phyloP scores from a whole-genome alignment of 2,888 invertebrate genomes.

The Priapulus caudatus region DNA sequence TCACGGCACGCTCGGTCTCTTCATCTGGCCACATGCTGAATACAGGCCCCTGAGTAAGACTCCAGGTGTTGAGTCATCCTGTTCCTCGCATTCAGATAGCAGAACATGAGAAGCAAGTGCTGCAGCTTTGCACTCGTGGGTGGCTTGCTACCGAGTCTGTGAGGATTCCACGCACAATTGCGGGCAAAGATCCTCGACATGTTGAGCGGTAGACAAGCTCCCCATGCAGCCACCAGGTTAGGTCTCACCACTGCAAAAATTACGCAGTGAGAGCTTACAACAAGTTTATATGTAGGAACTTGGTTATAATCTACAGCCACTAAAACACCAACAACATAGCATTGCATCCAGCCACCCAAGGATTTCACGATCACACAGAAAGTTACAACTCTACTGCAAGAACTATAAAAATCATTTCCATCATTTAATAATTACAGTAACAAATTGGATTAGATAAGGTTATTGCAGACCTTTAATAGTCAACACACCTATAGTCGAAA shows the following conservation, averaged over 20 bases:
- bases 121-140: slow-evolving; percentile 55
- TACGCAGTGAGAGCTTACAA: no score
- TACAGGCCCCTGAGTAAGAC: slow-evolving; percentile 48
- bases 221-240: slow-evolving; percentile 73
- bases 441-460: background rate
- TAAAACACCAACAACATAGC: no score
- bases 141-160: slow-evolving; percentile 62
- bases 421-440: slow-evolving; percentile 10
- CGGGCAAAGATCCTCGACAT: slow-evolving; percentile 59
- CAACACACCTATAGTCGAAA: slow-evolving; percentile 6
- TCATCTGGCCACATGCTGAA: slow-evolving; percentile 54
- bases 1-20: slow-evolving; percentile 47
- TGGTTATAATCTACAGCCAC: no score
- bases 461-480: background rate
- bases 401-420: no score
- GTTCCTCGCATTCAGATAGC: slow-evolving; percentile 58
- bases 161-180: slow-evolving; percentile 57
- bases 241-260: slow-evolving; percentile 55
- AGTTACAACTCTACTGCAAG: no score
- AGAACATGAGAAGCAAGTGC: slow-evolving; percentile 61
- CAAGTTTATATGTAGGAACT: no score
- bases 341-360: no score
- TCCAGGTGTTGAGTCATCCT: slow-evolving; percentile 57
- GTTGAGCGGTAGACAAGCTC: slow-evolving; percentile 59
- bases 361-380: no score